A percentile compares a stretch with the other conserved stretches of the same genome.
These are phyloP conservation scores for Callocephalon fimbriatum DNA, from an alignment of 2,113 vertebrate genomes.

Conservation along the genomic window DNA sequence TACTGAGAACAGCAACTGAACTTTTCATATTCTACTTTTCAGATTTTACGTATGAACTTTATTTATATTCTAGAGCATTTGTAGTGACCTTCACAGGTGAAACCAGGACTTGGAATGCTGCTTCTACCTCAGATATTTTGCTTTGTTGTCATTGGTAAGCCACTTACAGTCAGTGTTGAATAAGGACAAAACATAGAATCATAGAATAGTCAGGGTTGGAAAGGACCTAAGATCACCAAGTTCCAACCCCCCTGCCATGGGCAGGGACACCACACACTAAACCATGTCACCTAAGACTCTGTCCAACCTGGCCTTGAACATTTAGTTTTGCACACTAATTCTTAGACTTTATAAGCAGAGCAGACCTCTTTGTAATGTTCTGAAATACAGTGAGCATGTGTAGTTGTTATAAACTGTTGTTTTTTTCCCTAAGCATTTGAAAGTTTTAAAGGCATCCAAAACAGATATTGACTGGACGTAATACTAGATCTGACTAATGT, in stretches of 20 bases:
- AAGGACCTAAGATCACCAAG: neutral
- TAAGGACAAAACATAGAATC: neutral
- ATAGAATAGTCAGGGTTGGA: neutral
- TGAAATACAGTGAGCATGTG: neutral
- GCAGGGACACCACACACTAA: neutral
- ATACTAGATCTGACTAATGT: neutral
- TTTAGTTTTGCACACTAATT: neutral
- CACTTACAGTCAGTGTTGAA: neutral
- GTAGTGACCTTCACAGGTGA: neutral
- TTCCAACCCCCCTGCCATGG: neutral
- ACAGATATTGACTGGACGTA: neutral
- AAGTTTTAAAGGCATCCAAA: neutral
- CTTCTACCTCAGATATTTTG: neutral
- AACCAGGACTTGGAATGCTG: neutral
- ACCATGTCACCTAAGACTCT: neutral
- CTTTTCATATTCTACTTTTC: neutral
- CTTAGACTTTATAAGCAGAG: neutral
- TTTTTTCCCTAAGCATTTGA: neutral
- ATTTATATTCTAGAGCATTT: neutral
- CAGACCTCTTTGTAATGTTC: neutral
- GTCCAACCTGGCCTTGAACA: neutral
- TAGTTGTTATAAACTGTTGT: neutral
- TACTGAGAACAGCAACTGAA: neutral
- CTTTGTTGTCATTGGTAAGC: neutral
- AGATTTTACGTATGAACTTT: neutral